Evolutionary conservation across 2,797 vertebrate genomes (phyloP), one percentile per base, ranked within the genome.

Genomic region (Coracias cyanogaster): DNA sequence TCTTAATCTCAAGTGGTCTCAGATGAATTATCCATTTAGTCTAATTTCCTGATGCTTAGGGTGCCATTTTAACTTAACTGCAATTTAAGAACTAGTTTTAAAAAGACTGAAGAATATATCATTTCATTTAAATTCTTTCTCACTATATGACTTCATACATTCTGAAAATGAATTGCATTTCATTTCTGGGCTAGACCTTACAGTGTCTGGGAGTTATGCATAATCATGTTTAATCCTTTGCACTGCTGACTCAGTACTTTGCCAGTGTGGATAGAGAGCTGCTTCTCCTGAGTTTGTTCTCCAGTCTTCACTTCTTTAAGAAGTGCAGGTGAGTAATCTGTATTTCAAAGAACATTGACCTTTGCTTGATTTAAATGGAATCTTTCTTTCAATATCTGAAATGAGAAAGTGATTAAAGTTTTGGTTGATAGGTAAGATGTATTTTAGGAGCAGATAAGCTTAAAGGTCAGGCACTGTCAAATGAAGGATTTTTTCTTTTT

Each of bases 321-420:
- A 92, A 92, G 64, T 95, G 51, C 71, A 94, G 81, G 82, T 96
- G 82, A 96, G 95, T 97, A 97, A 98, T 98, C 96, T 97, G 86
- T 98, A 97, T 98, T 97, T 98, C 97, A 97, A 98, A 98, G 96
- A 97, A 97, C 90, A 93, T 97, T 98, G 97, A 98, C 98, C 98
- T 98, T 98, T 98, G 93, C 96, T 97, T 98, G 97, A 98, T 97
- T 98, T 98, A 98, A 97, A 98, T 97, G 86, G 92, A 98, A 98
- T 98, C 95, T 97, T 97, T 97, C 97, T 98, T 98, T 98, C 97
- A 97, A 96, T 97, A 97, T 95, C 96, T 96, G 95, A 98, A 98
- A 98, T 97, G 94, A 97, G 97, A 98, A 98, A 97, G 96, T 98
- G 98, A 98, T 98, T 98, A 98, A 98, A 97, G 89, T 93, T 96